Evolutionary conservation across 1,140 invertebrate genomes (phyloP).

Genomic region (Cryptotermes secundus): DNA sequence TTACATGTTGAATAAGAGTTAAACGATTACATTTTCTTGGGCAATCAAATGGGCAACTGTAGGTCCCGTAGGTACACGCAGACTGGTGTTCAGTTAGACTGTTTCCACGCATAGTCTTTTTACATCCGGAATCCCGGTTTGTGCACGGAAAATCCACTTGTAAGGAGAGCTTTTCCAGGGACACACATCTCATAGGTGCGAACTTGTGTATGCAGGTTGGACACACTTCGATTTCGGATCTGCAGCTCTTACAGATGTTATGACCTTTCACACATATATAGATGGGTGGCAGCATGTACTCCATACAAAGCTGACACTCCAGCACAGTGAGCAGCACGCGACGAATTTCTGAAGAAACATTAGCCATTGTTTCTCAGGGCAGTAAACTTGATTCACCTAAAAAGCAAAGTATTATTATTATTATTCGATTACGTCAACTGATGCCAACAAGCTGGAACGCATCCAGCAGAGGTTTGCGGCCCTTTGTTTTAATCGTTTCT

Average conservation of each 20-base stretch:
- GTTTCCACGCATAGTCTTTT: neutral
- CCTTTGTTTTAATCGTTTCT: no score
- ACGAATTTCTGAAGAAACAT: neutral
- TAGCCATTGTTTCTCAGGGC: neutral
- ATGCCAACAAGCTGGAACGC: no score
- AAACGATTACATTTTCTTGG: conserved; percentile 29
- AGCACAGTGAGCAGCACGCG: conserved; percentile 30
- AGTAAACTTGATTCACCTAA: no score
- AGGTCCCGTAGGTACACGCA: conserved; percentile 33
- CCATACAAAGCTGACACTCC: conserved; percentile 39
- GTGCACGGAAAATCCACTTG: conserved; percentile 35
- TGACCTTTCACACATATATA: conserved; percentile 37
- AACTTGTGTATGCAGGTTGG: conserved; percentile 45
- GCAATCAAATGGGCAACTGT: conserved; percentile 29
- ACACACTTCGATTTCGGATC: conserved; percentile 29
- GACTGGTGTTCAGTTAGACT: conserved; percentile 21
- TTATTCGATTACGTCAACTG: no score
- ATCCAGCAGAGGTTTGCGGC: no score
- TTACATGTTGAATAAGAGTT: conserved; percentile 31
- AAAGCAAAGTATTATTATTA: no score
- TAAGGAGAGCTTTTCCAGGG: conserved; percentile 58
- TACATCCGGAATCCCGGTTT: conserved; percentile 33
- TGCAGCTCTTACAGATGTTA: conserved; percentile 32
- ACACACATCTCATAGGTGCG: conserved; percentile 62
- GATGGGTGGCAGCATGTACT: conserved; percentile 38